These are phyloP conservation scores for Erythrocebus patas DNA, from an alignment of 2,113 vertebrate species.

Conservation along the genomic window DNA sequence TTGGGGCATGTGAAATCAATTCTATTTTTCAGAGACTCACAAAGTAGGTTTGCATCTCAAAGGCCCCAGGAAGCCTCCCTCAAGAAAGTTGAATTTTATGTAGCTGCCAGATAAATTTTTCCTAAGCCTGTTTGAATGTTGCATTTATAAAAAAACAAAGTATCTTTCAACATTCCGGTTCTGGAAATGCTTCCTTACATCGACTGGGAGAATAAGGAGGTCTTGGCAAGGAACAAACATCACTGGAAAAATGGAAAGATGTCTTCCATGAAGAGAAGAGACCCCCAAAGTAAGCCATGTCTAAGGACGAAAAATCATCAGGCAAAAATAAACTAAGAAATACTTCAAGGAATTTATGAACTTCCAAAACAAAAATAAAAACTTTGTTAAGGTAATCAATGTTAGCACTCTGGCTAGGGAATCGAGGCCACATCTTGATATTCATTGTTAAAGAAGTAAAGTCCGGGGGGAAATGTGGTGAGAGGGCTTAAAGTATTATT, in stretches of 20 bases:
- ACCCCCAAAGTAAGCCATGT: not conserved
- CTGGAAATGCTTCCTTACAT: not conserved
- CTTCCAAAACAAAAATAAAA: not conserved
- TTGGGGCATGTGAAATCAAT: not conserved
- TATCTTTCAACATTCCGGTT: not conserved
- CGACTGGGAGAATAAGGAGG: not conserved
- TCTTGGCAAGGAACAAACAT: not conserved
- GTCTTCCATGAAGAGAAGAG: not conserved
- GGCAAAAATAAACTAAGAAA: not conserved
- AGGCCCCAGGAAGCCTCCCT: not conserved
- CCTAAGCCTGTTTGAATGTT: not conserved
- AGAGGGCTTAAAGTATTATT: not conserved
- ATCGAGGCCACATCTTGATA: not conserved
- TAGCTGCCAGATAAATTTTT: not conserved
- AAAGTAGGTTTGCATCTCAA: not conserved
- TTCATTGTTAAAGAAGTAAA: not conserved
- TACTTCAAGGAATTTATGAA: not conserved
- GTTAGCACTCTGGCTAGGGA: not conserved
- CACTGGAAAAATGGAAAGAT: not conserved
- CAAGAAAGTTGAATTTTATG: not conserved
- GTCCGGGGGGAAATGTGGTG: not conserved
- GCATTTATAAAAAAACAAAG: not conserved
- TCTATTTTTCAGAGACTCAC: not conserved
- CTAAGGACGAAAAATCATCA: not conserved
- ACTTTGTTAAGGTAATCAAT: not conserved